These are phyloP conservation scores for Drosophila hydei DNA, from an alignment of 1,140 invertebrate genomes.

Conservation along the genomic window DNA sequence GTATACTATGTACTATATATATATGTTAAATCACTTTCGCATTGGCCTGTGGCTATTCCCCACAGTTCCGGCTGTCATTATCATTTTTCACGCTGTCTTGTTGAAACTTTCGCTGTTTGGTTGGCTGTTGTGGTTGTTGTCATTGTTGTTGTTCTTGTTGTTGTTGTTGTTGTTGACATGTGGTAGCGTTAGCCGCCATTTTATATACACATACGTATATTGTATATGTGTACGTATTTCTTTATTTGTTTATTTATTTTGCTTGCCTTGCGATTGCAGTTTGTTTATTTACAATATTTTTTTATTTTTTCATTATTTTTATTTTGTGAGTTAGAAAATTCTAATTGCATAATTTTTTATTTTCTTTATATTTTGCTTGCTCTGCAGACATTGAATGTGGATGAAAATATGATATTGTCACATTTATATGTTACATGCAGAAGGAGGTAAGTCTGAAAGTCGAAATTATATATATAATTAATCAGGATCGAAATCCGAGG, in stretches of 20 bases:
- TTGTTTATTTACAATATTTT: background rate
- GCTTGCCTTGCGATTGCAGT: conserved; percentile 37
- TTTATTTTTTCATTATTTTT: background rate
- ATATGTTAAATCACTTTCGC: conserved; percentile 69
- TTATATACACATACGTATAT: background rate
- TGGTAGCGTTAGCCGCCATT: conserved; percentile 25
- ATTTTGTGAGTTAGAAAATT: background rate
- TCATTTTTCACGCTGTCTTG: conserved; percentile 71
- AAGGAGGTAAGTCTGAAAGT: too few species aligned
- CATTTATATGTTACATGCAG: too few species aligned
- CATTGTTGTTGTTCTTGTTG: conserved; percentile 7
- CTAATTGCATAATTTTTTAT: background rate
- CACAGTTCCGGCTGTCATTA: conserved; percentile 61
- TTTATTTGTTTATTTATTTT: conserved; percentile 33
- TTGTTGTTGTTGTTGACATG: conserved; percentile 41
- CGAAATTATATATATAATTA: too few species aligned
- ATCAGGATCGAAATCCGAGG: too few species aligned
- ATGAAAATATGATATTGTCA: too few species aligned
- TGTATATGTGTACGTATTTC: conserved; percentile 8
- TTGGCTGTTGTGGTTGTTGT: conserved; percentile 32
- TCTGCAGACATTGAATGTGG: too few species aligned
- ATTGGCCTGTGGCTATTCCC: conserved; percentile 43
- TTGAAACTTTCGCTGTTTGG: conserved; percentile 29
- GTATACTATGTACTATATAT: background rate
- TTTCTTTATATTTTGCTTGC: too few species aligned